Conservation (phyloP, 37 sponge, comb jelly and placozoan species). For the Amphimedon queenslandica region DNA sequence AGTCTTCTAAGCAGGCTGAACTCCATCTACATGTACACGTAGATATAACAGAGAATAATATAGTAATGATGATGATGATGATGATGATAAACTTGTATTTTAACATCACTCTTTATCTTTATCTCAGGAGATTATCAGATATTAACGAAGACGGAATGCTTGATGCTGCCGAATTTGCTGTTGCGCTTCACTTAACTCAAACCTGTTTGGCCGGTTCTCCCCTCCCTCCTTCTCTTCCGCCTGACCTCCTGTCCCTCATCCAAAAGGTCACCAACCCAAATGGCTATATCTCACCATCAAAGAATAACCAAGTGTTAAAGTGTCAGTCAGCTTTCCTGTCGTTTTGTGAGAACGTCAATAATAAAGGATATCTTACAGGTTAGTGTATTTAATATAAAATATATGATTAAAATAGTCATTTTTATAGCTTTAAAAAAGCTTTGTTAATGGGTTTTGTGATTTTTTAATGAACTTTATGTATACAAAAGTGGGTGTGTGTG, state of each 20-base stretch:
- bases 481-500: too few species aligned
- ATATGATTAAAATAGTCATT: too few species aligned
- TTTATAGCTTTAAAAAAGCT: too few species aligned
- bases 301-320: not conserved
- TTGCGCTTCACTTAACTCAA: constrained; percentile 49
- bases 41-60: not conserved
- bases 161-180: constrained; percentile 39
- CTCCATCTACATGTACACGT: too few species aligned
- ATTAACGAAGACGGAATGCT: constrained; percentile 44
- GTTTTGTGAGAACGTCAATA: not conserved
- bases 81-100: not conserved
- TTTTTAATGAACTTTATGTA: too few species aligned
- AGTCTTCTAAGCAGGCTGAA: too few species aligned
- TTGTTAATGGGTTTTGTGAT: too few species aligned
- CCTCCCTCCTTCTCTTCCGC: constrained; percentile 26
- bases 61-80: not conserved
- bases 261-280: not conserved
- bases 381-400: not conserved
- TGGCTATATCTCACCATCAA: not conserved
- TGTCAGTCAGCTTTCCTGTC: constrained; percentile 1
- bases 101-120: not conserved
- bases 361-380: not conserved
- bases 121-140: constrained; percentile 44
- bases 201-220: not conserved
- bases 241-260: not conserved